Evolutionary conservation across 2,888 invertebrate species (phyloP), one percentile per base, ranked within the genome.

Genomic region (Nephrocerus scutellatus): DNA sequence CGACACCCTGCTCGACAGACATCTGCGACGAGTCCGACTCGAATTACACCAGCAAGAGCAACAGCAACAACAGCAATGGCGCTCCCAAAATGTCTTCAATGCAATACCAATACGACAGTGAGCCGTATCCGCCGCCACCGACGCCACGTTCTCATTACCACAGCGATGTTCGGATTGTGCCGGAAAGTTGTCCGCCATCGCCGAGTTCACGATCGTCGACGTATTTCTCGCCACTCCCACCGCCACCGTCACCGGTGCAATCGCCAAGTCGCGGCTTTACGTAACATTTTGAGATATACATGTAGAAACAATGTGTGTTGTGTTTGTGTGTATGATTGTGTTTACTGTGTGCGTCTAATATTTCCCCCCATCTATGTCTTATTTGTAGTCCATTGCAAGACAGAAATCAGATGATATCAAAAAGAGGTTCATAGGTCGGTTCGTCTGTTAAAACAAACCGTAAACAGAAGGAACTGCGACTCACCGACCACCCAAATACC

Each of bases 1-100:
- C 92, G 9, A 93, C 93, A 15, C 93, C 93, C 1, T 93, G 91
- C 60, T 89, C 89, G 50, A 92, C 93, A 22, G 93, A 93, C 53
- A 87, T 92, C 49, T 92, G 90, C 56, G 88, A 90, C 63, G 89
- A 89, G 66, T 86, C 86, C 16, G 89, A 89, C 57, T 80, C 79
- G 40, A 80, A 80, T 59, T 80, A 79, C 54, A 76, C 79, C 9
- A 71, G 74, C 25, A 72, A 74, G 42, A 72, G 71, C 48, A 70
- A 67, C 45, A 66, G 65, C 44, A 62, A 62, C 29, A 62, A 68
- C 39, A 62, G 61, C 42, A 56, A 58, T 62, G 48, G 48, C 4
- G 57, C 57, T 12, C 56, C 59, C 6, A 64, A 65, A 40, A 48
- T 60, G 38, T 61, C 62, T 20, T 51, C 55, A 5, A 48, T 60